Conservation (phyloP, 1,140 invertebrate genomes). For the Drosophila obscura region DNA sequence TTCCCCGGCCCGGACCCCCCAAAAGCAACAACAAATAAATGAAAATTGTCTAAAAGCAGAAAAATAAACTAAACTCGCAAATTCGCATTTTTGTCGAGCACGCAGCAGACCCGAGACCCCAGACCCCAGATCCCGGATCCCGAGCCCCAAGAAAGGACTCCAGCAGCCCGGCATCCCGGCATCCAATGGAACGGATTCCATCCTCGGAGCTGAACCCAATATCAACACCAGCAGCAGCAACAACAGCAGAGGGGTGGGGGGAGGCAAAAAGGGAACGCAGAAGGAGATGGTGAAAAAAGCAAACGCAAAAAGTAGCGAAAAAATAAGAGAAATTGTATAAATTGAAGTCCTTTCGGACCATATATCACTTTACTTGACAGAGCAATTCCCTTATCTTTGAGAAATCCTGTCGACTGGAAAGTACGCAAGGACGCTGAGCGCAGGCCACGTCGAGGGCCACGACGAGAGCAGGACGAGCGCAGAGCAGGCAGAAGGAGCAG, state of each 20-base stretch:
- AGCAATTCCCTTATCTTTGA: constrained; percentile 84
- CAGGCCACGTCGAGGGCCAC: constrained; percentile 13
- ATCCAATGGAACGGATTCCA: constrained; percentile 7
- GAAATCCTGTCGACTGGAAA: constrained; percentile 84
- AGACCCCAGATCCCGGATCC: constrained; percentile 23
- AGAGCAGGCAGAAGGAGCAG: constrained; percentile 13
- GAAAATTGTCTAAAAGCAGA: constrained; percentile 82
- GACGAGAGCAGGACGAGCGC: constrained; percentile 43
- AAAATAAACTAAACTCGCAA: constrained; percentile 83
- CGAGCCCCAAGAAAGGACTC: constrained; percentile 44
- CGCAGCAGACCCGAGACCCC: constrained; percentile 59
- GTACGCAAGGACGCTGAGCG: constrained; percentile 71
- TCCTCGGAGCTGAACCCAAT: constrained; percentile 50
- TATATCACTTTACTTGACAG: constrained; percentile 84
- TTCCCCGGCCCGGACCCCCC: constrained; percentile 15
- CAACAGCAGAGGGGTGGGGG: constrained; percentile 16
- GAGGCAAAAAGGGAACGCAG: not conserved
- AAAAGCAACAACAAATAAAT: constrained; percentile 71
- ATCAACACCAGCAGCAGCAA: constrained; percentile 66
- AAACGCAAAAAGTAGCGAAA: constrained; percentile 81
- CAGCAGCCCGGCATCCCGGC: constrained; percentile 35
- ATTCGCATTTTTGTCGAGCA: constrained; percentile 81
- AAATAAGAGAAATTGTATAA: constrained; percentile 84
- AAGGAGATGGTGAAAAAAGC: constrained; percentile 60
- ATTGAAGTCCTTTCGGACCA: constrained; percentile 84